Evolutionary conservation across 2,113 vertebrate species (phyloP), one percentile per base, ranked within the genome.

Genomic region (Falcunculus frontatus): DNA sequence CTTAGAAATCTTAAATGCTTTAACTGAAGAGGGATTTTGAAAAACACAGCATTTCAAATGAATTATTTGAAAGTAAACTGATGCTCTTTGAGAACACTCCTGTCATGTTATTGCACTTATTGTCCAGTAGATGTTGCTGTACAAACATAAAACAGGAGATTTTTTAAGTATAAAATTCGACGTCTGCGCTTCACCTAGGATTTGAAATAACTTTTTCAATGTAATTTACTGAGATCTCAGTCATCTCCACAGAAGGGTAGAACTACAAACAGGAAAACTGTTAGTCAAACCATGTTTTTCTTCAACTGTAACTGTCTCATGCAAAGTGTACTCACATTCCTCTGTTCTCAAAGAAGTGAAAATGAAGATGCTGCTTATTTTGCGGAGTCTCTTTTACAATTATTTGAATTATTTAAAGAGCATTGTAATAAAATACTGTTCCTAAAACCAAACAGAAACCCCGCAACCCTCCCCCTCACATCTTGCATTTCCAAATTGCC

Each of bases 221-320:
- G 35, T 72, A 52, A 73, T 55, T 78, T 68, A 44, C 65, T 39
- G 37, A 52, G 22, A 75, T 96, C 65, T 81, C 59, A 74, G 78
- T 53, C 85, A 49, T 67, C 52, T 92, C 76, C 39, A 37, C 82
- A 56, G 42, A 91, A 76, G 52, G 37, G 32, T 75, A 60, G 56
- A 90, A 32, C 37, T 93, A 64, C 88, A 94, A 97, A 96, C 95
- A 92, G 95, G 95, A 97, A 96, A 86, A 49, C 75, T 88, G 2
- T 90, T 92, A 95, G 79, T 97, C 95, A 96, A 95, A 93, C 65
- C 72, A 81, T 69, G 47, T 67, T 90, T 93, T 96, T 90, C n/a
- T 91, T 75, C 83, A 95, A 94, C 87, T 92, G 92, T 93, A 96
- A 94, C 83, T 77, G 92, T 88, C 90, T 88, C 27, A 16, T 84